Conservation (phyloP, 2,113 vertebrate genomes). For the Aviceda subcristata region DNA sequence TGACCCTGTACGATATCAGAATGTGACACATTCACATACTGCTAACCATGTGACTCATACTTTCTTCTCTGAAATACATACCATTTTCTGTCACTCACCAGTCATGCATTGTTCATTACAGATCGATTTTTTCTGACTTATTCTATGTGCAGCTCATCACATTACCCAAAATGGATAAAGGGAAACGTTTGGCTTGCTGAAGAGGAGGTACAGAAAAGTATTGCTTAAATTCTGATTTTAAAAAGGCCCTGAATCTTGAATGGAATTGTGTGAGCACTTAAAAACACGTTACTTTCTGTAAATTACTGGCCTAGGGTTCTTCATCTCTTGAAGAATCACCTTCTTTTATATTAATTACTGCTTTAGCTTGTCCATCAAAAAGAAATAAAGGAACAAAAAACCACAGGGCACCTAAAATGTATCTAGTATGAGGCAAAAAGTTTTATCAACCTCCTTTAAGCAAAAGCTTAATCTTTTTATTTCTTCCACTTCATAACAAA, state of each 20-base stretch:
- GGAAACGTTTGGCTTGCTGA: not conserved
- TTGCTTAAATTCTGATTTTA: not conserved
- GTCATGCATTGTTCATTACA: not conserved
- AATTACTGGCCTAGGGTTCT: not conserved
- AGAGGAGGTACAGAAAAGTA: not conserved
- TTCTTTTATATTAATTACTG: not conserved
- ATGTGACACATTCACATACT: accelerated
- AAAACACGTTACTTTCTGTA: not conserved
- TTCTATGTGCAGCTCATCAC: not conserved
- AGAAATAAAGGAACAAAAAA: not conserved
- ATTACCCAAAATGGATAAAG: not conserved
- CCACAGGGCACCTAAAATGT: not conserved
- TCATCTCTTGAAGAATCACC: not conserved
- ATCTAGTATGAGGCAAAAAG: not conserved
- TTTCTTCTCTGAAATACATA: not conserved
- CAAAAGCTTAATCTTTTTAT: not conserved
- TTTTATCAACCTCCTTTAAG: not conserved
- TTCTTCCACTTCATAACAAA: not conserved
- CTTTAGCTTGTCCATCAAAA: not conserved
- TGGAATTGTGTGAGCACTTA: not conserved
- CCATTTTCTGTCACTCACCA: not conserved
- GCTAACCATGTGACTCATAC: not conserved
- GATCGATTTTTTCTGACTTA: not conserved
- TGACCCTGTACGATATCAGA: not conserved
- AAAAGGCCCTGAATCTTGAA: not conserved